phyloP scores from a whole-genome alignment of 2,797 vertebrate species.

The Anolis apletophallus region DNA sequence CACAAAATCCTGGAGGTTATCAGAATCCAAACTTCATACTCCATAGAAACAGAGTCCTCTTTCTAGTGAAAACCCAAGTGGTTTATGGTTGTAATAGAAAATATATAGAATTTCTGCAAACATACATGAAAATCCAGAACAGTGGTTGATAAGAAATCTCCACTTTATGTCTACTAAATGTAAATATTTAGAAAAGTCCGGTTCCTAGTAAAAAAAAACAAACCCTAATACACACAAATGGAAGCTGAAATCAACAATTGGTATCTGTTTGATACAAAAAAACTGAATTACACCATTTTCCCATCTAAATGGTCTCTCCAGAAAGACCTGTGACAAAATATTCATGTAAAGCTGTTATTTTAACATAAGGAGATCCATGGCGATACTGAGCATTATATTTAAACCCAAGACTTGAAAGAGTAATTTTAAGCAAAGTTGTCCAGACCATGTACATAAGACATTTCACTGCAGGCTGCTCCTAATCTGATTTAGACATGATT shows the following conservation, averaged over 20 bases:
- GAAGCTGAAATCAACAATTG: slow-evolving; percentile 32
- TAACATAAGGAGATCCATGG: slow-evolving; percentile 19
- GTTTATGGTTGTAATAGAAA: too few relatives aligned
- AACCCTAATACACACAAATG: neutral
- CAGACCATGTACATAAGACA: slow-evolving; percentile 54
- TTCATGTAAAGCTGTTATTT: neutral
- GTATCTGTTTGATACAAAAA: neutral
- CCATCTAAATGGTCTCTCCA: slow-evolving; percentile 27
- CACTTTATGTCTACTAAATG: slow-evolving; percentile 13
- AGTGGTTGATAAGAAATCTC: slow-evolving; percentile 3
- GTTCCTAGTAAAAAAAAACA: neutral
- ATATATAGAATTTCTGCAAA: neutral
- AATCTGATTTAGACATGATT: slow-evolving; percentile 67
- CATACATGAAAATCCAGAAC: neutral
- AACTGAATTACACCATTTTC: slow-evolving; percentile 40
- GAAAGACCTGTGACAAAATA: neutral
- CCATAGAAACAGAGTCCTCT: neutral
- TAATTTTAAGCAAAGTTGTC: slow-evolving; percentile 50
- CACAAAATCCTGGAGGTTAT: fast-evolving
- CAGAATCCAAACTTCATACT: slow-evolving; percentile 31
- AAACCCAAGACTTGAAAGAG: slow-evolving; percentile 31
- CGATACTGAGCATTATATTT: slow-evolving; percentile 6
- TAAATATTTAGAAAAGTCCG: neutral
- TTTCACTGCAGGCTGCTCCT: slow-evolving; percentile 63
- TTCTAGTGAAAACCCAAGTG: neutral